Base-by-base conservation (phyloP, 2,797 vertebrate species). In the Nothura maculosa region DNA sequence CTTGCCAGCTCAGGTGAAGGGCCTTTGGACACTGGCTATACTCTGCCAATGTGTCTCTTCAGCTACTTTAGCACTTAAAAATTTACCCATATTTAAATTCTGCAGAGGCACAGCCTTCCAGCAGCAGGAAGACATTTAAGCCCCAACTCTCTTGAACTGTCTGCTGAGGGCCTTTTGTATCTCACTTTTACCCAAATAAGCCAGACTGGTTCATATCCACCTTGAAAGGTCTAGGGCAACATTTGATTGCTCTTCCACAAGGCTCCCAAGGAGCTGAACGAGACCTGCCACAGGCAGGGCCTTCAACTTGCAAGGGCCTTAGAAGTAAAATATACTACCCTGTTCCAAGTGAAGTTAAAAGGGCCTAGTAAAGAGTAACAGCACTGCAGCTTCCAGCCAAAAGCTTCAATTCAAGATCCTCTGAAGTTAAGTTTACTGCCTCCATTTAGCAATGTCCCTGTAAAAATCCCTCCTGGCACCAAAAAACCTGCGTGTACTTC, bases 401-500 rank as follows among this genome's bases (percentile, higher is more conserved):
- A 97, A 97, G 95, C 96, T 92, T 94, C 95, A 91, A 96, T 95
- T 97, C 95, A 94, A 50, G 67, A 96, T 94, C 95, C 95, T 97
- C 97, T 98, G 97, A 95, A 96, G 97, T 86, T 70, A 96, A 97
- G 98, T 98, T 98, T 98, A 97, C 94, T 92, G 92, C 95, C 92
- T 83, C 95, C 96, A 97, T 97, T 98, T 98, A 98, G 94, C 96
- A 94, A 81, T 85, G 96, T 97, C 97, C 97, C 97, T 97, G 96
- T 96, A 97, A 98, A 96, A 92, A 54, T 67, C 89, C 81, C 88
- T 93, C 75, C 95, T 97, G 96, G 95, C 97, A 95, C 96, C 52
- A 88, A 97, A 95, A 61, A 97, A 86, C 63, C 57, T 15, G 22
- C 32, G 80, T 93, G 88, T 68, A 61, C 80, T 9, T 78, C 92